Percentiles rank a stretch among this genome's conserved stretches.
Evolutionary conservation across 2,113 vertebrate genomes (phyloP).

Genomic region (Arizona elegans): DNA sequence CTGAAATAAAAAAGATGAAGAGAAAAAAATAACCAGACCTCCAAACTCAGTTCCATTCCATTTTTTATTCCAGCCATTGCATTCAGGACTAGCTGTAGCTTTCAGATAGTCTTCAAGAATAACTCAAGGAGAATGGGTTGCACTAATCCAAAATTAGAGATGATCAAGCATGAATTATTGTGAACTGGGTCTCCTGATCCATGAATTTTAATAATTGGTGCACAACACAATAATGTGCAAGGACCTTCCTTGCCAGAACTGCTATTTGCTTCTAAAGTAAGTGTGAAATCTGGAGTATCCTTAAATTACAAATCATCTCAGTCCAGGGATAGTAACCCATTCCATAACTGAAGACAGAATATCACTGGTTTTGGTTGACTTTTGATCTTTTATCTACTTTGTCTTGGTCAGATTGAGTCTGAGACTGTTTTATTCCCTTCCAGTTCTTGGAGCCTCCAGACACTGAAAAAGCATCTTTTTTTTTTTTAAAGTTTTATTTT

Average conservation of each 20-base stretch:
- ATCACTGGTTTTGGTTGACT: not conserved
- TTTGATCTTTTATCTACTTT: not conserved
- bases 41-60: not conserved
- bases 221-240: not conserved
- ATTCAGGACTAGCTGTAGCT: not conserved
- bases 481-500: too few relatives aligned
- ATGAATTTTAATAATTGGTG: not conserved
- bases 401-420: not conserved
- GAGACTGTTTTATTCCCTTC: not conserved
- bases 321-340: not conserved
- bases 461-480: not conserved
- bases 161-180: not conserved
- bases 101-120: not conserved
- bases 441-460: not conserved
- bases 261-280: not conserved
- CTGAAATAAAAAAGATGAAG: not conserved
- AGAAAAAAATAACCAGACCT: not conserved
- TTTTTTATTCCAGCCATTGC: not conserved
- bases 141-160: not conserved
- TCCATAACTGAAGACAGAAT: not conserved
- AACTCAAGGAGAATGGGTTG: not conserved
- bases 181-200: not conserved
- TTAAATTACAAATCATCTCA: not conserved
- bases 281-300: not conserved
- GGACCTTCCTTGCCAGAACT: not conserved